Percentiles rank a stretch among this genome's conserved stretches.
Evolutionary conservation across 1,140 invertebrate genomes (phyloP).

Genomic region (Drosophila varians): DNA sequence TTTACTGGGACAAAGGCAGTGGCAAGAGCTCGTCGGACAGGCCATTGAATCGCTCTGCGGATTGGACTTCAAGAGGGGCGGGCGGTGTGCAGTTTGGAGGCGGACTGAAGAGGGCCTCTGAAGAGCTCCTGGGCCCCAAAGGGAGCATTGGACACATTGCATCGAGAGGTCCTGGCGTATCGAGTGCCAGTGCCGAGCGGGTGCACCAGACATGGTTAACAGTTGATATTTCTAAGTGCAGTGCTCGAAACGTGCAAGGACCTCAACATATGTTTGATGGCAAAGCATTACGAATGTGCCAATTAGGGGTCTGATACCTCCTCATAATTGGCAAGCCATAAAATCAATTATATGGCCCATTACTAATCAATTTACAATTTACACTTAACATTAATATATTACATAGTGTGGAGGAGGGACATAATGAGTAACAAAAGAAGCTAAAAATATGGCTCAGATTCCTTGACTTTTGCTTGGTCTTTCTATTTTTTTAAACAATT

Average conservation of each 20-base stretch:
- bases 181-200: slow-evolving; percentile 13
- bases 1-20: slow-evolving; percentile 69
- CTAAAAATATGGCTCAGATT: no score
- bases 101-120: slow-evolving; percentile 11
- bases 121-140: slow-evolving; percentile 22
- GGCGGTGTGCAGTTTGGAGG: slow-evolving; percentile 8
- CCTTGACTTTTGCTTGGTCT: no score
- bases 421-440: no score
- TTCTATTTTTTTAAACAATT: no score
- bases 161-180: slow-evolving; percentile 39
- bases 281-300: slow-evolving; percentile 16
- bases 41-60: slow-evolving; percentile 57
- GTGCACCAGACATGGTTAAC: slow-evolving; percentile 14
- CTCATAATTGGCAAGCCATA: no score
- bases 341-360: background rate
- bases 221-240: slow-evolving; percentile 37
- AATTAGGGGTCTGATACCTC: background rate
- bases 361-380: background rate
- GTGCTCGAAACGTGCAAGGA: slow-evolving; percentile 9
- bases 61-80: slow-evolving; percentile 31
- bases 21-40: slow-evolving; percentile 68
- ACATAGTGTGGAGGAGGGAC: background rate
- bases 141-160: slow-evolving; percentile 48
- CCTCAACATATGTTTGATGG: slow-evolving; percentile 23
- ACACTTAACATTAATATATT: background rate